Conservation (phyloP, 2,113 vertebrate species). For the Cyprinodon brontotheroides region DNA sequence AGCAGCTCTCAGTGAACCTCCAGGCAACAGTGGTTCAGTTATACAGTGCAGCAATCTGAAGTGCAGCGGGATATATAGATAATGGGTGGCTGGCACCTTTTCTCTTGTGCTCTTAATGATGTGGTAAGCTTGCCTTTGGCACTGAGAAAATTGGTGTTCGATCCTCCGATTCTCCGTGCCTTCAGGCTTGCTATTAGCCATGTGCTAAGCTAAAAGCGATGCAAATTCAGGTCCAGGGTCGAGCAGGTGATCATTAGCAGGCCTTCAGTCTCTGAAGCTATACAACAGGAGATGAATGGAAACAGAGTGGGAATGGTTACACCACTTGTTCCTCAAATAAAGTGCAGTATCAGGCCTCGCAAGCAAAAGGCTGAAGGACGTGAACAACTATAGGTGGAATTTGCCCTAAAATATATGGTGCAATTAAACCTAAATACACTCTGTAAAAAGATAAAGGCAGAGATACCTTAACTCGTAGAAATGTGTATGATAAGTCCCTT, state of each 20-base stretch:
- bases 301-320: slow-evolving; percentile 54
- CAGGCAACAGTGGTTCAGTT: slow-evolving; percentile 49
- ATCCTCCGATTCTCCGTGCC: slow-evolving; percentile 51
- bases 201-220: slow-evolving; percentile 78
- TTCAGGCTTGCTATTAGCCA: slow-evolving; percentile 74
- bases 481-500: slow-evolving; percentile 8
- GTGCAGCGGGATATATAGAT: slow-evolving; percentile 41
- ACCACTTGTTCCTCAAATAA: slow-evolving; percentile 66
- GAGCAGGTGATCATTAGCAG: slow-evolving; percentile 68
- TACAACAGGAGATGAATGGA: slow-evolving; percentile 74
- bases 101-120: slow-evolving; percentile 59
- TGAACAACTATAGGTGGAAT: slow-evolving; percentile 20
- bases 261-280: slow-evolving; percentile 72
- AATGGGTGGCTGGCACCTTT: slow-evolving; percentile 46
- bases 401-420: slow-evolving; percentile 27
- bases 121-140: slow-evolving; percentile 59
- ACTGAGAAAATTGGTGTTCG: slow-evolving; percentile 74
- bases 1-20: slow-evolving; percentile 58
- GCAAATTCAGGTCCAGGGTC: slow-evolving; percentile 71
- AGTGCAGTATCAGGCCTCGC: slow-evolving; percentile 59
- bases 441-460: slow-evolving; percentile 18
- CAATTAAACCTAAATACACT: slow-evolving; percentile 22
- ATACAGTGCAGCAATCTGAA: slow-evolving; percentile 31
- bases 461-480: slow-evolving; percentile 17
- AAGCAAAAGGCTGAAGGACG: slow-evolving; percentile 52